Percentiles rank a stretch among this genome's conserved stretches.
phyloP scores from a whole-genome alignment of 1,140 invertebrate genomes.

The Saccostrea echinata region DNA sequence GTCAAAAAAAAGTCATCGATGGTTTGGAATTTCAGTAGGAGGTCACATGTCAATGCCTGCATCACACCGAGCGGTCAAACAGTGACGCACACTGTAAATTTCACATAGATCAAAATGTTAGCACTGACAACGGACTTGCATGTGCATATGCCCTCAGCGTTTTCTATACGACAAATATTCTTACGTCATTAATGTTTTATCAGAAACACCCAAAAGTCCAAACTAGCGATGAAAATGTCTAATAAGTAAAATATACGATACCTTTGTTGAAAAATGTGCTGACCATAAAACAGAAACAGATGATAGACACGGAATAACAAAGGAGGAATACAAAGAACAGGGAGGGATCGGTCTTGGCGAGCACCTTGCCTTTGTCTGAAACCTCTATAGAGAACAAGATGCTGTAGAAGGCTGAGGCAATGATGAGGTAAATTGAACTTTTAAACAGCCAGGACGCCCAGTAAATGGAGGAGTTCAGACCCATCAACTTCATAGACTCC shows the following conservation, averaged over 20 bases:
- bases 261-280: constrained; percentile 83
- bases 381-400: constrained; percentile 76
- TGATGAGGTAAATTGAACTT: constrained; percentile 85
- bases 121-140: too few relatives aligned
- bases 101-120: too few relatives aligned
- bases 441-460: constrained; percentile 92
- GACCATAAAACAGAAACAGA: constrained; percentile 82
- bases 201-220: too few relatives aligned
- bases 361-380: constrained; percentile 69
- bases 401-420: constrained; percentile 82
- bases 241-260: constrained; percentile 56
- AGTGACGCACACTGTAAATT: too few relatives aligned
- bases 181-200: too few relatives aligned
- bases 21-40: too few relatives aligned
- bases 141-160: too few relatives aligned
- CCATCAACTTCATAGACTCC: constrained; percentile 94
- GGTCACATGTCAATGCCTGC: too few relatives aligned
- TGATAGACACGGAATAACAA: constrained; percentile 81
- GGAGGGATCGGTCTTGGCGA: constrained; percentile 79
- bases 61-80: too few relatives aligned
- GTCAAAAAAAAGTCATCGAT: too few relatives aligned
- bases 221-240: too few relatives aligned
- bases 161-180: too few relatives aligned
- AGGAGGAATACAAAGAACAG: constrained; percentile 82
- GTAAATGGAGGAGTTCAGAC: constrained; percentile 88